phyloP scores from a whole-genome alignment of 2,888 invertebrate genomes.

The Orthonevra nobilis region DNA sequence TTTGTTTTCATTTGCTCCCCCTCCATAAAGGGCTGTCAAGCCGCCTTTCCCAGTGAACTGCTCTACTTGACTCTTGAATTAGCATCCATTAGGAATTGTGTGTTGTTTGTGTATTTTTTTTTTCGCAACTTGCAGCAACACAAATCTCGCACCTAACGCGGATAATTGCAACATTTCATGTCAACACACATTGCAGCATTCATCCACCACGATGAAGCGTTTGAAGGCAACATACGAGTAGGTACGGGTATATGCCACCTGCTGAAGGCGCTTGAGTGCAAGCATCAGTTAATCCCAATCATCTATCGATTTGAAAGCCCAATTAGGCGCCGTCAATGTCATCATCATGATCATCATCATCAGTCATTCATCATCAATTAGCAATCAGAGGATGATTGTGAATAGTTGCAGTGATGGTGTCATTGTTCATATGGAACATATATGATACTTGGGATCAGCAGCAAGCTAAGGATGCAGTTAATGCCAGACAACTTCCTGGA shows the following conservation, averaged over 20 bases:
- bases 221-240: neutral
- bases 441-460: slow-evolving; percentile 30
- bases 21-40: slow-evolving; percentile 11
- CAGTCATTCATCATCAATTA: slow-evolving; percentile 67
- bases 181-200: slow-evolving; percentile 39
- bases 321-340: slow-evolving; percentile 65
- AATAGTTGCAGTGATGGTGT: neutral
- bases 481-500: slow-evolving; percentile 63
- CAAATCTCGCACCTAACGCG: slow-evolving; percentile 46
- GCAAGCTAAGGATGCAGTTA: slow-evolving; percentile 46
- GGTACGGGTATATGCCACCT: too few species aligned
- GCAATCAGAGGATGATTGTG: slow-evolving; percentile 62
- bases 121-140: neutral
- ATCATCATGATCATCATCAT: slow-evolving; percentile 46
- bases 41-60: slow-evolving; percentile 25
- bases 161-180: slow-evolving; percentile 65
- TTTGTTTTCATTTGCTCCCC: slow-evolving; percentile 25
- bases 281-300: slow-evolving; percentile 55
- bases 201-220: neutral
- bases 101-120: slow-evolving; percentile 7
- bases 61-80: slow-evolving; percentile 59
- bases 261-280: slow-evolving; percentile 31
- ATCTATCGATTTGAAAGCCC: slow-evolving; percentile 64
- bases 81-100: slow-evolving; percentile 47
- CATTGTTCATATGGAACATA: neutral